A percentile compares a stretch with the other conserved stretches of the same genome.
These are phyloP conservation scores for Pithys albifrons DNA, from an alignment of 2,113 vertebrate species.

Conservation along the genomic window DNA sequence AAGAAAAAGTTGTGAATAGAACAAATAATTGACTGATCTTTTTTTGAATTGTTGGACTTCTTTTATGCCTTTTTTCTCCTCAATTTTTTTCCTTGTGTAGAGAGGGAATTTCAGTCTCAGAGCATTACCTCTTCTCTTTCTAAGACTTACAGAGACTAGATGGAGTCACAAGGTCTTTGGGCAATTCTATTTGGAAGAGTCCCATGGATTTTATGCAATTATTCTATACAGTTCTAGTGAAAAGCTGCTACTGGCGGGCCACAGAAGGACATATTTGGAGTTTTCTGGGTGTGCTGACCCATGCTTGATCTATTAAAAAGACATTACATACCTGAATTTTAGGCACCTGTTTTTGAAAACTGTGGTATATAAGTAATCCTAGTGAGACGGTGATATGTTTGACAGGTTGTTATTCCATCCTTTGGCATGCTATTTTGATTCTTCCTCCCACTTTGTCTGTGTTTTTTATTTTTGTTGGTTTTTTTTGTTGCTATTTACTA, in stretches of 20 bases:
- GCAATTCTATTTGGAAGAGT: not conserved
- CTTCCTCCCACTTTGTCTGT: not conserved
- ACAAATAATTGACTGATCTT: not conserved
- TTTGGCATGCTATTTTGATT: not conserved
- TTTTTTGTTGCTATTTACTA: not conserved
- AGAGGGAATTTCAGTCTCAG: not conserved
- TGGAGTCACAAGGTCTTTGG: not conserved
- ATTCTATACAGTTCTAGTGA: not conserved
- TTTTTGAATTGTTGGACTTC: not conserved
- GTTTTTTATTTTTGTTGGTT: not conserved
- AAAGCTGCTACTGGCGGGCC: not conserved
- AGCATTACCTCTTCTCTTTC: not conserved
- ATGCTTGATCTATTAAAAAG: not conserved
- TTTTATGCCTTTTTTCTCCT: not conserved
- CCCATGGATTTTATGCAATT: not conserved
- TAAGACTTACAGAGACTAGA: not conserved
- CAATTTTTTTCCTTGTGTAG: not conserved
- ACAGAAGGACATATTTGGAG: not conserved
- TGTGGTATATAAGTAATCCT: not conserved
- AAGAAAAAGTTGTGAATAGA: not conserved
- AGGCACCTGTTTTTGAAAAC: not conserved
- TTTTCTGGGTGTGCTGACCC: not conserved
- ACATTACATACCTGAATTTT: not conserved
- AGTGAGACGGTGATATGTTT: not conserved
- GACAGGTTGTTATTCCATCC: constrained; percentile 1